Conservation (phyloP, 2,888 invertebrate species). For the Bombylius discolor region DNA sequence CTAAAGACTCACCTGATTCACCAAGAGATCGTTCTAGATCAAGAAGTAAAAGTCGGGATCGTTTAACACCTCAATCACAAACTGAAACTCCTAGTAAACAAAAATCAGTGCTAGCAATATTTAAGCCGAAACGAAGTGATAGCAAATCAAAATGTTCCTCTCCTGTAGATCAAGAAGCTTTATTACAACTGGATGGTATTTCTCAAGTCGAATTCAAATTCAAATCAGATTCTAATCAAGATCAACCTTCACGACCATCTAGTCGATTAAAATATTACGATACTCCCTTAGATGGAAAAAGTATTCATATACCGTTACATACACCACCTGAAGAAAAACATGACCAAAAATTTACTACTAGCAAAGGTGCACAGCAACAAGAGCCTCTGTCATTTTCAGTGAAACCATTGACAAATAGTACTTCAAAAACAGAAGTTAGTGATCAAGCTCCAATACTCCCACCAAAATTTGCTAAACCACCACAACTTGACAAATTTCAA, state of each 20-base stretch:
- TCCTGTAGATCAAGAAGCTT: constrained; percentile 24
- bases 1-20: constrained; percentile 43
- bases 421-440: constrained; percentile 1
- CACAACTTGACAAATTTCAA: constrained; percentile 18
- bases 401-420: neutral
- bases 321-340: constrained; percentile 57
- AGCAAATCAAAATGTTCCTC: constrained; percentile 39
- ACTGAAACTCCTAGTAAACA: constrained; percentile 49
- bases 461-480: constrained; percentile 13
- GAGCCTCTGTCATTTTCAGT: constrained; percentile 1
- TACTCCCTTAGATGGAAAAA: constrained; percentile 46
- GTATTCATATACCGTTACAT: constrained; percentile 59
- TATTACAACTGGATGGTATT: constrained; percentile 34
- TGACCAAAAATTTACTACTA: constrained; percentile 24
- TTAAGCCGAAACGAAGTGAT: constrained; percentile 44
- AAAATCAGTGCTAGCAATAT: constrained; percentile 54
- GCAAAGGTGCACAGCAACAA: constrained; percentile 6
- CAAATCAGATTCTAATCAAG: constrained; percentile 18
- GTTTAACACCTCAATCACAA: constrained; percentile 32
- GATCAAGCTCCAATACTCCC: constrained; percentile 7
- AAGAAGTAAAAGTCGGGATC: constrained; percentile 49
- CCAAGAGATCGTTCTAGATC: constrained; percentile 39
- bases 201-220: constrained; percentile 37
- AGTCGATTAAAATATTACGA: constrained; percentile 46
- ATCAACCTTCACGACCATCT: constrained; percentile 23